Evolutionary conservation across 2,888 invertebrate genomes (phyloP), one percentile per base, ranked within the genome.

Genomic region (Phragmatobia fuliginosa): DNA sequence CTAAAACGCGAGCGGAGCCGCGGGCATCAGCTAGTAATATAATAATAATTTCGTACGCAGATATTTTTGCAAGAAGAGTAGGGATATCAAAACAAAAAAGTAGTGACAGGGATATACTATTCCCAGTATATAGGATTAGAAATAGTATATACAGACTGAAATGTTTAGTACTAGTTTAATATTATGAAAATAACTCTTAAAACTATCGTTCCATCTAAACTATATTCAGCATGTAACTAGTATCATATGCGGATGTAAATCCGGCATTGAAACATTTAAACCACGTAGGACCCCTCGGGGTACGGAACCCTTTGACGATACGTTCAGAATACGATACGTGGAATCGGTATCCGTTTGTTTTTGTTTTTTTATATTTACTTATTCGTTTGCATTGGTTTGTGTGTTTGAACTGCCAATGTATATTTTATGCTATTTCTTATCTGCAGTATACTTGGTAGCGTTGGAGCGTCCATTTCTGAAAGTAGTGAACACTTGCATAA

Each of bases 191-290:
- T 62, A 77, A 67, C 62, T 67, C 70, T 32, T 65, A 73, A 68
- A 71, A 72, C 68, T 72, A 76, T 70, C 59, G 61, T 58, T n/a
- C 58, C 52, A 62, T 72, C 70, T 88, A 88, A 87, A 90, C n/a
- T n/a, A n/a, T 87, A 89, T 87, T 87, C 87, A 83, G 78, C 79
- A 78, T 81, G 82, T 77, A 77, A 75, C 82, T 79, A 80, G 85
- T 87, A 87, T 87, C 84, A 83, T 84, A 74, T 72, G 67, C 72
- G 84, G 86, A 89, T 92, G 90, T 91, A 90, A 91, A 92, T 92
- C 88, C 84, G 83, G 81, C 77, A 66, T 83, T 92, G 92, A 93
- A 93, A 93, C 92, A 94, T 93, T 93, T 92, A 91, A 88, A 88
- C 91, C 92, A 89, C 92, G 91, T 91, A 86, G 78, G 62, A 84